These are phyloP conservation scores for Paratilapia polleni DNA, from an alignment of 2,113 vertebrate species.

Conservation along the genomic window DNA sequence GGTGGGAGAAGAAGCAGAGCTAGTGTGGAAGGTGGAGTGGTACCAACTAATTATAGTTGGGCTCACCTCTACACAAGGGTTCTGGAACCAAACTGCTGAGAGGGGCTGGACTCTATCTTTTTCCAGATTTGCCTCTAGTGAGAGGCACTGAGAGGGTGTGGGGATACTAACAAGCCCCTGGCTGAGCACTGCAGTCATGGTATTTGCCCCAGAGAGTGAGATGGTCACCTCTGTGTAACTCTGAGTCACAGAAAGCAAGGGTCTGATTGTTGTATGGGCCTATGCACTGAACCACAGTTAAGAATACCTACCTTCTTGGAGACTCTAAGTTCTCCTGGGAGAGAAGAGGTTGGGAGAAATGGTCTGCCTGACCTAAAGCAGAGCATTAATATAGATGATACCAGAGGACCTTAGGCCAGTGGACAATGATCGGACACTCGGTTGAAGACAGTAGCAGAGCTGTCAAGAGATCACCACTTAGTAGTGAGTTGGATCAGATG, in stretches of 20 bases:
- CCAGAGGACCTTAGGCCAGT: neutral
- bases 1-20: neutral
- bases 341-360: neutral
- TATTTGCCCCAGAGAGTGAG: neutral
- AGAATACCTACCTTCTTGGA: too few species aligned
- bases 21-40: neutral
- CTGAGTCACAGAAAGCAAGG: neutral
- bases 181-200: neutral
- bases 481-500: neutral
- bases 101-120: neutral
- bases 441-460: neutral
- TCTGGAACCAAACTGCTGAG: neutral
- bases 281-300: too few species aligned
- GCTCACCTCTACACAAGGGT: neutral
- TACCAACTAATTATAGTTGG: constrained; percentile 3
- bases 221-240: neutral
- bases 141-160: neutral
- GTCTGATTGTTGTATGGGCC: neutral
- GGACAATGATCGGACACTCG: neutral
- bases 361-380: neutral
- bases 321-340: neutral
- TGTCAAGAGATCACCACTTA: neutral
- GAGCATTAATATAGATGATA: neutral
- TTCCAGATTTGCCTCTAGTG: neutral
- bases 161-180: constrained; percentile 9